Percentiles rank a stretch among this genome's conserved stretches.
Evolutionary conservation across 2,888 invertebrate species (phyloP).

Genomic region (Alloplasta piceator): DNA sequence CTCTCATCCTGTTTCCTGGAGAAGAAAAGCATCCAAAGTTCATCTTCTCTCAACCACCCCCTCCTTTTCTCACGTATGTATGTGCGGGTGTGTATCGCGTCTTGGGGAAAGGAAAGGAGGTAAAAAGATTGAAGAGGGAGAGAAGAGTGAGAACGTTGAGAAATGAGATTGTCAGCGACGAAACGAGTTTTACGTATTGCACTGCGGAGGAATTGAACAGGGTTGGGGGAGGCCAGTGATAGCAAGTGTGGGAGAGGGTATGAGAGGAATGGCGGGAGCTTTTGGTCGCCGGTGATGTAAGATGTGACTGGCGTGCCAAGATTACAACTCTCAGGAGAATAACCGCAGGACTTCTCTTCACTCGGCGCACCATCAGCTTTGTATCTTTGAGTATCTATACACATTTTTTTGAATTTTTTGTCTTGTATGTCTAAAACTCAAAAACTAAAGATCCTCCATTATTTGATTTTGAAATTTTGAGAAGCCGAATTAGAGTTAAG

Average conservation of each 20-base stretch:
- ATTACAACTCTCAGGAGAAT: conserved; percentile 36
- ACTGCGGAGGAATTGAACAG: conserved; percentile 22
- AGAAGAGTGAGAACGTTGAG: conserved; percentile 10
- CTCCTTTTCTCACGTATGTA: too few species aligned
- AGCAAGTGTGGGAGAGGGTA: too few species aligned
- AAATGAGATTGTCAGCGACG: conserved; percentile 42
- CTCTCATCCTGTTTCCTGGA: too few species aligned
- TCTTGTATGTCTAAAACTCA: too few species aligned
- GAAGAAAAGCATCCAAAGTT: too few species aligned
- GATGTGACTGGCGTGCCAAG: conserved; percentile 44
- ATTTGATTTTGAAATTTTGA: too few species aligned
- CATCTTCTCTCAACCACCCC: too few species aligned
- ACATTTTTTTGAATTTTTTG: too few species aligned
- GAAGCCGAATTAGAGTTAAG: too few species aligned
- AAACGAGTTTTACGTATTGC: conserved; percentile 50
- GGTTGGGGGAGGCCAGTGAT: background rate
- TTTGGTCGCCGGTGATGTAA: conserved; percentile 35
- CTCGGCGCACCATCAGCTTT: background rate
- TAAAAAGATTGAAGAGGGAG: background rate
- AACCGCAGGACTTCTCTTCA: conserved; percentile 10
- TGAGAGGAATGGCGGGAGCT: conserved; percentile 4
- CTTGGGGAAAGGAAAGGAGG: background rate
- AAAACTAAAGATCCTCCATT: too few species aligned
- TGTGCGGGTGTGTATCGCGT: background rate
- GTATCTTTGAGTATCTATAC: too few species aligned